These are phyloP conservation scores for Semaprochilodus insignis DNA, from an alignment of 2,797 vertebrate genomes.

Conservation along the genomic window DNA sequence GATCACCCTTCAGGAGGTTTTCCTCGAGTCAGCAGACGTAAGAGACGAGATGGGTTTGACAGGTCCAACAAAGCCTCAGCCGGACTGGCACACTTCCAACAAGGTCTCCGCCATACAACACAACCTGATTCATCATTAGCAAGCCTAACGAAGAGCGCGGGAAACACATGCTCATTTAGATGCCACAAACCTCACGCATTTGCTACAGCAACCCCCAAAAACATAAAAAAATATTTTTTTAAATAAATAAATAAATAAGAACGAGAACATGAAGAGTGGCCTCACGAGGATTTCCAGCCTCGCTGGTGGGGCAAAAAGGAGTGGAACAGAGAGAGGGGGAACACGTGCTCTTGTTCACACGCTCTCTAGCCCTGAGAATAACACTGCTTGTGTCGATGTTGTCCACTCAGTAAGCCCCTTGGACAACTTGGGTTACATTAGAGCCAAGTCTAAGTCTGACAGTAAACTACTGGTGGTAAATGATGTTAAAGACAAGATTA, in stretches of 20 bases:
- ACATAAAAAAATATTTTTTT: too few relatives aligned
- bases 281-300: slow-evolving; percentile 14
- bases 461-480: background rate
- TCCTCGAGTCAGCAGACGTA: slow-evolving; percentile 77
- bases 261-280: slow-evolving; percentile 21
- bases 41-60: slow-evolving; percentile 78
- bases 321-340: slow-evolving; percentile 9
- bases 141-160: slow-evolving; percentile 61
- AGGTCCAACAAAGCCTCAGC: slow-evolving; percentile 72
- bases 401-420: slow-evolving; percentile 18
- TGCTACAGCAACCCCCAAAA: slow-evolving; percentile 14
- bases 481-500: background rate
- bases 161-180: slow-evolving; percentile 48
- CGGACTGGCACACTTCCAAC: slow-evolving; percentile 35
- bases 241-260: slow-evolving; percentile 31
- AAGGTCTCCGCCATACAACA: slow-evolving; percentile 39
- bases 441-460: background rate
- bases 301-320: slow-evolving; percentile 1
- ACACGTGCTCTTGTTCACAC: slow-evolving; percentile 44
- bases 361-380: slow-evolving; percentile 32
- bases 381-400: slow-evolving; percentile 13
- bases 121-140: slow-evolving; percentile 66
- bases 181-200: background rate
- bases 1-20: slow-evolving; percentile 62
- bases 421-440: slow-evolving; percentile 21